A percentile compares a stretch with the other conserved stretches of the same genome.
These are phyloP conservation scores for Saccopteryx bilineata DNA, from an alignment of 2,113 vertebrate species.

Conservation along the genomic window DNA sequence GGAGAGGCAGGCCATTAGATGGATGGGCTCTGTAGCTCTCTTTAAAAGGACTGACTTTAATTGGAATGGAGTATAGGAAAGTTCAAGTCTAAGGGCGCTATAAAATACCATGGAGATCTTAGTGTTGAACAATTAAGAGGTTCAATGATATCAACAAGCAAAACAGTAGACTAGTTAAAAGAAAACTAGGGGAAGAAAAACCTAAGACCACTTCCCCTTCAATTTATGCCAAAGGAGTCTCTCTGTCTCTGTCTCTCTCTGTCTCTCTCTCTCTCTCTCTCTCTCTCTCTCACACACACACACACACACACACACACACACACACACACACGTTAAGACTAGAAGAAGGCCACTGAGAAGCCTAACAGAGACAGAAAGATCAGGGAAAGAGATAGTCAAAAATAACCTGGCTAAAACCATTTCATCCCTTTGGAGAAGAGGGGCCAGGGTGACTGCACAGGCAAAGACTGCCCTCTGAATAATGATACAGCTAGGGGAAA, in stretches of 20 bases:
- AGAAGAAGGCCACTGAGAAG: neutral
- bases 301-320: neutral
- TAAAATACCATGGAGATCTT: neutral
- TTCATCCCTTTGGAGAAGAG: neutral
- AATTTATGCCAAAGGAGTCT: constrained; percentile 9
- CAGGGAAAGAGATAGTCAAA: neutral
- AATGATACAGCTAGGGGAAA: neutral
- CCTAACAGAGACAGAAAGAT: neutral
- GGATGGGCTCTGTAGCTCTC: neutral
- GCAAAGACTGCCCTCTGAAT: neutral
- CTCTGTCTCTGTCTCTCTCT: too few species aligned
- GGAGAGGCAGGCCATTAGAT: neutral
- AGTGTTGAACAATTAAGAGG: neutral
- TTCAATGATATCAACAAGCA: constrained; percentile 26
- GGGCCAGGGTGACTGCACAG: neutral
- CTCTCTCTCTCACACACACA: neutral
- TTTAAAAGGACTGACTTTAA: neutral
- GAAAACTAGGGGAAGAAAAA: neutral
- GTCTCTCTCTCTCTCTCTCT: too few species aligned
- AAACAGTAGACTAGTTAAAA: constrained; percentile 23
- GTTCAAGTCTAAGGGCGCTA: constrained; percentile 23
- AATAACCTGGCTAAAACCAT: constrained; percentile 29
- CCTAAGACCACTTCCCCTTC: neutral
- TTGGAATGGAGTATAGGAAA: neutral
- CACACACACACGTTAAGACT: neutral